phyloP scores from a whole-genome alignment of 2,113 vertebrate species.

The Crotalus horridus region DNA sequence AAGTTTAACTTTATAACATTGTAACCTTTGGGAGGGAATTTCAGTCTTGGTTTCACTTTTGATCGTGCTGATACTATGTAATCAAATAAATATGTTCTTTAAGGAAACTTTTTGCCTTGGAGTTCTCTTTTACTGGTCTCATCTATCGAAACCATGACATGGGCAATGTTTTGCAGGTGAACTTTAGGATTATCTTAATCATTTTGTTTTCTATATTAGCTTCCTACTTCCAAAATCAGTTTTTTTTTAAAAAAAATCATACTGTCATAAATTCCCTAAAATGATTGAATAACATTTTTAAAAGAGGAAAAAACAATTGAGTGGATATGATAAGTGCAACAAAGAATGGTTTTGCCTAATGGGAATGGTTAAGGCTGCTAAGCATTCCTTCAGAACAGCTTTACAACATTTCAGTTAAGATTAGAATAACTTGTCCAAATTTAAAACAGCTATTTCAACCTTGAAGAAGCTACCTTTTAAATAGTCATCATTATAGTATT shows the following conservation, averaged over 20 bases:
- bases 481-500: not conserved
- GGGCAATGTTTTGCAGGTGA: not conserved
- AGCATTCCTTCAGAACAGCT: not conserved
- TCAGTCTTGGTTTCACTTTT: too few relatives aligned
- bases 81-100: too few relatives aligned
- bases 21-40: too few relatives aligned
- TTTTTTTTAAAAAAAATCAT: not conserved
- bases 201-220: not conserved
- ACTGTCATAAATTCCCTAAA: not conserved
- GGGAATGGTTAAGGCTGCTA: not conserved
- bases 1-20: too few relatives aligned
- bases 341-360: not conserved
- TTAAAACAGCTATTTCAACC: not conserved
- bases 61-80: too few relatives aligned
- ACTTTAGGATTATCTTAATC: not conserved
- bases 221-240: not conserved
- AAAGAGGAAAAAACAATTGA: not conserved
- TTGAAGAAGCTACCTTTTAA: not conserved
- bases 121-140: too few relatives aligned
- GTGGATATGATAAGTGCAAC: not conserved
- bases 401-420: not conserved
- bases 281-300: not conserved
- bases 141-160: too few relatives aligned
- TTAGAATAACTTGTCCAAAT: not conserved
- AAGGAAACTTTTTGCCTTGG: too few relatives aligned